These are phyloP conservation scores for Falco naumanni DNA, from an alignment of 2,797 vertebrate species.

Conservation along the genomic window DNA sequence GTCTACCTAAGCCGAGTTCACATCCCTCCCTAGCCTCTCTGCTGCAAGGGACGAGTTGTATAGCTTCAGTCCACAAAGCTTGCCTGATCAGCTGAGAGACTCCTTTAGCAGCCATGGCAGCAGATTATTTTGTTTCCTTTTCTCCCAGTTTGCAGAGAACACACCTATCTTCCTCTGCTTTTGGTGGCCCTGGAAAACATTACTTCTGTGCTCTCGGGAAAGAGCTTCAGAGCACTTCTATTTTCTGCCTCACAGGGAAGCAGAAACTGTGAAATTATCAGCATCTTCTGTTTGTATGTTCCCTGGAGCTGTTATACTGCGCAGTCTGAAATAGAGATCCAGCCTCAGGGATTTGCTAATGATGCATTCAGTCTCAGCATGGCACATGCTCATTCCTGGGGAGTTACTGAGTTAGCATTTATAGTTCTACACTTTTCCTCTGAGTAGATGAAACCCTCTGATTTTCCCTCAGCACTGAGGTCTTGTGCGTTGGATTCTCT, in stretches of 20 bases:
- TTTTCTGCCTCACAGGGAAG: slow-evolving; percentile 53
- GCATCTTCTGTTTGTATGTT: slow-evolving; percentile 45
- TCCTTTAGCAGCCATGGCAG: background rate
- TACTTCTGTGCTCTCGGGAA: slow-evolving; percentile 25
- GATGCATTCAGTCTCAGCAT: slow-evolving; percentile 44
- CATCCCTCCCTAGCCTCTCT: background rate
- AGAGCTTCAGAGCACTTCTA: slow-evolving; percentile 18
- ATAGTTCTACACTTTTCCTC: slow-evolving; percentile 45
- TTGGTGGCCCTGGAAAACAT: background rate
- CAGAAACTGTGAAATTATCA: slow-evolving; percentile 58
- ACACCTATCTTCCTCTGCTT: slow-evolving; percentile 10
- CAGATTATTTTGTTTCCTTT: background rate
- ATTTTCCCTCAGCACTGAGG: slow-evolving; percentile 47
- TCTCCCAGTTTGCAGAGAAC: background rate
- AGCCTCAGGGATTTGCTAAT: slow-evolving; percentile 37
- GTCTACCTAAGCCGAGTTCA: background rate
- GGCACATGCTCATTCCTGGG: slow-evolving; percentile 62
- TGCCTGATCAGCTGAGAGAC: background rate
- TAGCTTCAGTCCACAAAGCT: background rate
- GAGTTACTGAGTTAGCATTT: slow-evolving; percentile 61
- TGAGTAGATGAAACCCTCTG: slow-evolving; percentile 28
- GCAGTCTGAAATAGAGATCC: slow-evolving; percentile 50
- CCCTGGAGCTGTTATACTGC: slow-evolving; percentile 40
- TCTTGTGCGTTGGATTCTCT: slow-evolving; percentile 38
- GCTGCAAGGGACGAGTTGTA: background rate